These are phyloP conservation scores for Lepidocolaptes lacrymiger DNA, from an alignment of 2,797 vertebrate species.

Conservation along the genomic window DNA sequence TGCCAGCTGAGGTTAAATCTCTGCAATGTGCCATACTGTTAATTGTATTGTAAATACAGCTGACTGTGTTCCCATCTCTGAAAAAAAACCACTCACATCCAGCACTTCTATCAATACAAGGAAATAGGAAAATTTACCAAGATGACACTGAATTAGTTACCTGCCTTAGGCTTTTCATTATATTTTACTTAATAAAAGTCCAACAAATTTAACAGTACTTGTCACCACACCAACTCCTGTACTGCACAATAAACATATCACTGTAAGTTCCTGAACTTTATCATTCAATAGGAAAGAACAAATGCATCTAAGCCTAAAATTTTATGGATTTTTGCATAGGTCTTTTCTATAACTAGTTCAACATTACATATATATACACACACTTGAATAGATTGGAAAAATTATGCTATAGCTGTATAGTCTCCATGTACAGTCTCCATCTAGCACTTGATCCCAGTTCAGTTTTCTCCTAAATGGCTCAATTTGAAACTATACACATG, in stretches of 20 bases:
- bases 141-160: neutral
- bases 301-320: neutral
- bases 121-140: neutral
- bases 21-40: neutral
- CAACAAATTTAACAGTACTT: neutral
- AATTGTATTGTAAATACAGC: neutral
- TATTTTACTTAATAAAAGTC: neutral
- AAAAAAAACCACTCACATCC: neutral
- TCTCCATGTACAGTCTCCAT: neutral
- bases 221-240: neutral
- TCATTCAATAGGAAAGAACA: neutral
- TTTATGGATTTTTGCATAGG: neutral
- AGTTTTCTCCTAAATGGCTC: neutral
- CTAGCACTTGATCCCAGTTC: neutral
- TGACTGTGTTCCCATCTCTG: neutral
- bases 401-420: neutral
- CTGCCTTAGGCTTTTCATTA: neutral
- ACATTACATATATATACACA: neutral
- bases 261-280: neutral
- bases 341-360: neutral
- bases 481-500: fast-evolving
- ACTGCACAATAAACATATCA: neutral
- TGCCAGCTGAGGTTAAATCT: neutral
- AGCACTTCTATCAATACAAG: neutral
- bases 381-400: neutral